Base-by-base conservation (phyloP, 2,888 invertebrate genomes). In the Protophormia terraenovae region DNA sequence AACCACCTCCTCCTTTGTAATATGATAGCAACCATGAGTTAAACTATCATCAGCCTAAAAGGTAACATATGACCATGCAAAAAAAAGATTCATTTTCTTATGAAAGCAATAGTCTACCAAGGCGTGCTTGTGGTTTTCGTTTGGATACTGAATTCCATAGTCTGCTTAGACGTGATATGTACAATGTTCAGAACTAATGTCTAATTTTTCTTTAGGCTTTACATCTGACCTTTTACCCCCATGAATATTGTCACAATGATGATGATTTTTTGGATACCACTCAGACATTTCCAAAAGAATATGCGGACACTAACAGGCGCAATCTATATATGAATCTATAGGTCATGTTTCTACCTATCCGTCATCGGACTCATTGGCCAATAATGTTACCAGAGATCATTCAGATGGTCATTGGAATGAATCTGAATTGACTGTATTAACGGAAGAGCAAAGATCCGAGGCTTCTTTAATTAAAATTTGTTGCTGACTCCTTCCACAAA, bases 331-430 rank as follows among this genome's bases (percentile, higher is more conserved):
- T 45, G 94, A 94, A 67, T 92, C 94, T 85, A 91, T 94, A 67
- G 93, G 93, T 53, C 96, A 96, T 91, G 96, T 96, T 58, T 93
- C 94, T 71, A 93, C 94, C 47, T 97, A 96, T 92, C 96, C 96
- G 64, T 97, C 97, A 38, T 96, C 95, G 89, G 97, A 97, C 92
- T 97, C 97, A 12, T 93, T 97, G 86, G 95, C 96, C n/a, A 96
- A 96, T 88, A 97, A 97, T 90, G 88, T 94, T 67, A 96, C 95
- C 32, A 93, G 96, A 89, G 97, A 97, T 91, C 97, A 97, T 92
- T 97, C 97, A 62, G 97, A 97, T 90, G 96, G 96, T 67, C 95
- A 96, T 89, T 97, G 97, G 97, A 97, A 97, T 93, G 97, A 97
- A 93, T 97, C 97, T 12, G 97, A 97, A 93, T 95, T 96, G 8